Evolutionary conservation across 2,797 vertebrate species (phyloP).

Genomic region (Prionace glauca): DNA sequence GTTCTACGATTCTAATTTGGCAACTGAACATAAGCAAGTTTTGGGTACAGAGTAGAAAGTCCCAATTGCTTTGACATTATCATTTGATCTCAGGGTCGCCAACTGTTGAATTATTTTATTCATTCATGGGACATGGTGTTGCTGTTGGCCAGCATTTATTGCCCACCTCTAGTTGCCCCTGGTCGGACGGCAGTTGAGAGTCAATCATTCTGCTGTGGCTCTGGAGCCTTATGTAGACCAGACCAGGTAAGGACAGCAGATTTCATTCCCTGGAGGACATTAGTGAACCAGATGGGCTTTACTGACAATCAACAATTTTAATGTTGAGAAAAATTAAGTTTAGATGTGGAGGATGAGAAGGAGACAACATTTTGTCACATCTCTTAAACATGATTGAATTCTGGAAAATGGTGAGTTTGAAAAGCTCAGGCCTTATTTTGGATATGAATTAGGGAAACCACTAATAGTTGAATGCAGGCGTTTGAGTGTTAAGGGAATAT

Average conservation of each 20-base stretch:
- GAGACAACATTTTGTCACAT: neutral
- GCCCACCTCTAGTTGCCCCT: too few relatives aligned
- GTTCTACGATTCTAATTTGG: too few relatives aligned
- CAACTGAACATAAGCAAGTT: constrained; percentile 34
- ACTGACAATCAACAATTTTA: constrained; percentile 41
- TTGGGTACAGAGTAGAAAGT: constrained; percentile 46
- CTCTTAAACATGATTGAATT: constrained; percentile 8
- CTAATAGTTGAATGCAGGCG: neutral
- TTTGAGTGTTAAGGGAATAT: neutral
- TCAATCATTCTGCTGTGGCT: too few relatives aligned
- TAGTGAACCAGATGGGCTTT: too few relatives aligned
- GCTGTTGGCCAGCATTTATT: too few relatives aligned
- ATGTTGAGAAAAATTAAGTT: constrained; percentile 47
- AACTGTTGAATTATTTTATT: neutral
- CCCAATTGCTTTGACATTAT: constrained; percentile 44
- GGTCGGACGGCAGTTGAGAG: too few relatives aligned
- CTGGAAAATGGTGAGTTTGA: neutral
- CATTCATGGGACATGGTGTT: too few relatives aligned
- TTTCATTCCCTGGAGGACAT: too few relatives aligned
- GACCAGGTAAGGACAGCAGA: too few relatives aligned
- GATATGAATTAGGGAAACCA: neutral
- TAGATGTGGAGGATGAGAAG: constrained; percentile 43
- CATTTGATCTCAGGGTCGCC: constrained; percentile 47
- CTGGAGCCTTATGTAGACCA: too few relatives aligned
- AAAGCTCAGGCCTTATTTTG: neutral